Percentiles rank a stretch among this genome's conserved stretches.
Conservation (phyloP, 30 jellyfish, hydroid and myxozoan species). For the Chrysaora quinquecirrha region DNA sequence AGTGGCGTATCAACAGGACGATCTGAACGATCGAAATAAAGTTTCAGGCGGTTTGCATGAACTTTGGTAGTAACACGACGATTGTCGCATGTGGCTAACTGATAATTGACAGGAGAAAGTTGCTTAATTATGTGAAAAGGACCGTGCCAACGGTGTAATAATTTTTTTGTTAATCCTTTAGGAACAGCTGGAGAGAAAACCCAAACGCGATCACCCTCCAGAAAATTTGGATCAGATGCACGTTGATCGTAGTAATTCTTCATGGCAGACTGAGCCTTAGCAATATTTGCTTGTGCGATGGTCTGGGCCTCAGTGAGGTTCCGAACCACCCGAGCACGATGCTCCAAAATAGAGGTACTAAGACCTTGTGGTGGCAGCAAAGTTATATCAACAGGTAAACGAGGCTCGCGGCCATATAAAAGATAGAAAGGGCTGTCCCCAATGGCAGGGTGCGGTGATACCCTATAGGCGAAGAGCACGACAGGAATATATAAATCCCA, state of each 20-base stretch:
- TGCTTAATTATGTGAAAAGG: slow-evolving; percentile 59
- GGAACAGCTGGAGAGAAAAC: slow-evolving; percentile 51
- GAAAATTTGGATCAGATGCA: slow-evolving; percentile 38
- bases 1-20: slow-evolving; percentile 29
- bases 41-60: slow-evolving; percentile 54
- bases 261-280: slow-evolving; percentile 51
- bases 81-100: slow-evolving; percentile 31
- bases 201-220: slow-evolving; percentile 75
- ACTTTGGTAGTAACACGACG: slow-evolving; percentile 39
- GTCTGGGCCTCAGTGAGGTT: slow-evolving; percentile 49
- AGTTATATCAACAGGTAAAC: slow-evolving; percentile 63
- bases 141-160: slow-evolving; percentile 55
- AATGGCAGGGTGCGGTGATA: slow-evolving; percentile 72
- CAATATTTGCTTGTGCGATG: slow-evolving; percentile 57
- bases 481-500: slow-evolving; percentile 37
- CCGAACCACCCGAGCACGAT: slow-evolving; percentile 14
- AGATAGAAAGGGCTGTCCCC: slow-evolving; percentile 84
- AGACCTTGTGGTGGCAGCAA: slow-evolving; percentile 33
- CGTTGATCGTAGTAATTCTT: slow-evolving; percentile 25
- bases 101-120: slow-evolving; percentile 46
- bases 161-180: slow-evolving; percentile 53
- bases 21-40: slow-evolving; percentile 43
- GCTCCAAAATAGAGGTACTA: background rate
- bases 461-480: slow-evolving; percentile 43
- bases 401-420: no score